phyloP scores from a whole-genome alignment of 2,797 vertebrate species.

The Acanthurus lineatus region DNA sequence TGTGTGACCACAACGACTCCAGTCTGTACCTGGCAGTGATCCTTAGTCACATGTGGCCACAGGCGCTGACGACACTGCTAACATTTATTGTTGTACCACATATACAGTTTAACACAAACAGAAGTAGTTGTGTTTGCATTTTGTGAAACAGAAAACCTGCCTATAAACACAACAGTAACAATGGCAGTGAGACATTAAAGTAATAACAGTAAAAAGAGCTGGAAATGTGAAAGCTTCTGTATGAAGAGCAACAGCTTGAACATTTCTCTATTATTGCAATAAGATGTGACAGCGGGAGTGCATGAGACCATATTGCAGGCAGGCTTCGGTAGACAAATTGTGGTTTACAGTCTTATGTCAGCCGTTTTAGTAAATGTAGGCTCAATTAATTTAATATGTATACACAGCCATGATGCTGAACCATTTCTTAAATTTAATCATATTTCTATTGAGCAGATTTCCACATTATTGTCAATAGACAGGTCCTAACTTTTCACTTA shows the following conservation, averaged over 20 bases:
- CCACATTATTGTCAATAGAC: not conserved
- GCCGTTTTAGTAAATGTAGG: not conserved
- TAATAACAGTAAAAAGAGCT: not conserved
- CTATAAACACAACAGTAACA: slow-evolving; percentile 6
- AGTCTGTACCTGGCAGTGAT: not conserved
- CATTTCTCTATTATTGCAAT: slow-evolving; percentile 1
- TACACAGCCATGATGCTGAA: slow-evolving; percentile 1
- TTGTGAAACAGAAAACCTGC: slow-evolving; percentile 1
- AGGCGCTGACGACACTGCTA: not conserved
- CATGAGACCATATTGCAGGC: not conserved
- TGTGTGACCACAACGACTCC: not conserved
- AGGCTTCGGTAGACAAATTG: not conserved
- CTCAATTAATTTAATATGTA: not conserved
- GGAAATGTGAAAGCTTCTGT: not conserved
- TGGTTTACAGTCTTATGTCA: not conserved
- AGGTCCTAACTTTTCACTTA: not conserved
- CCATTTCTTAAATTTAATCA: too few species aligned
- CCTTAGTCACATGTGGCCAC: slow-evolving; percentile 3
- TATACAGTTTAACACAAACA: slow-evolving; percentile 1
- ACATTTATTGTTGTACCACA: slow-evolving; percentile 1
- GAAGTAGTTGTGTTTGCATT: slow-evolving; percentile 8
- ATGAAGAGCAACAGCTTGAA: not conserved
- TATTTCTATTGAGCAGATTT: not conserved
- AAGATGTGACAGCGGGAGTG: not conserved
- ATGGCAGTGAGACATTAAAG: slow-evolving; percentile 10